Conservation (phyloP, 1,140 invertebrate genomes). For the Globodera rostochiensis region DNA sequence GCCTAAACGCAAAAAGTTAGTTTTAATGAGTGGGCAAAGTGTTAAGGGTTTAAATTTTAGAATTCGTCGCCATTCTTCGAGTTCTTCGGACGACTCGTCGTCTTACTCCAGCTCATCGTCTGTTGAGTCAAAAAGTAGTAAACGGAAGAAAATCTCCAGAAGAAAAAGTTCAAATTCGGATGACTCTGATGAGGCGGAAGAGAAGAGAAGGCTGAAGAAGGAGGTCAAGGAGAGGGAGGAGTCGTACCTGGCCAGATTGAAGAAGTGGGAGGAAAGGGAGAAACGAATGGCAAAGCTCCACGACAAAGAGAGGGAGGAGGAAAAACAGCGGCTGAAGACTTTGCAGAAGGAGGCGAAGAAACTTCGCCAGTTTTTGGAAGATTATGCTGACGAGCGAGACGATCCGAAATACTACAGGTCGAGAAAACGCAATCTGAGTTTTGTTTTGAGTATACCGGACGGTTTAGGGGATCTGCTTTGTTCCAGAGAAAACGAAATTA, state of each 20-base stretch:
- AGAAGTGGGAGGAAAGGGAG: conserved; percentile 85
- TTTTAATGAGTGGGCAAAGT: neutral
- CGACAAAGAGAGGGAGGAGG: conserved; percentile 83
- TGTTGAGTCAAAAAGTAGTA: neutral
- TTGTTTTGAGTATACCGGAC: conserved; percentile 24
- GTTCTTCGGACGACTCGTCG: neutral
- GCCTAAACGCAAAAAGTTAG: neutral
- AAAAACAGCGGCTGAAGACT: conserved; percentile 65
- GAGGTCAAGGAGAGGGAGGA: conserved; percentile 48
- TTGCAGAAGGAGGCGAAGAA: conserved; percentile 78
- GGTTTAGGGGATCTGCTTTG: conserved; percentile 79
- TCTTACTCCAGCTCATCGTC: neutral
- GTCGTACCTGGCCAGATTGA: conserved; percentile 45
- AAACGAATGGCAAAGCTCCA: conserved; percentile 88
- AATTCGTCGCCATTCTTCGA: neutral
- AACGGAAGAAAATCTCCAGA: neutral
- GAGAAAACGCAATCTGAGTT: conserved; percentile 45
- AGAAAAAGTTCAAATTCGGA: neutral
- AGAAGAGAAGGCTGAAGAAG: conserved; percentile 33
- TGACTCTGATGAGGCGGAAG: neutral
- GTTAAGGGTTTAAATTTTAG: neutral
- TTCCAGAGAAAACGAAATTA: conserved; percentile 83
- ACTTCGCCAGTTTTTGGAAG: conserved; percentile 94
- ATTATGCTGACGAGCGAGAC: conserved; percentile 95
- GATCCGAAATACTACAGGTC: conserved; percentile 94